Percentiles rank a stretch among this genome's conserved stretches.
phyloP scores from a whole-genome alignment of 1,140 invertebrate genomes.

The Hylaeus anthracinus region DNA sequence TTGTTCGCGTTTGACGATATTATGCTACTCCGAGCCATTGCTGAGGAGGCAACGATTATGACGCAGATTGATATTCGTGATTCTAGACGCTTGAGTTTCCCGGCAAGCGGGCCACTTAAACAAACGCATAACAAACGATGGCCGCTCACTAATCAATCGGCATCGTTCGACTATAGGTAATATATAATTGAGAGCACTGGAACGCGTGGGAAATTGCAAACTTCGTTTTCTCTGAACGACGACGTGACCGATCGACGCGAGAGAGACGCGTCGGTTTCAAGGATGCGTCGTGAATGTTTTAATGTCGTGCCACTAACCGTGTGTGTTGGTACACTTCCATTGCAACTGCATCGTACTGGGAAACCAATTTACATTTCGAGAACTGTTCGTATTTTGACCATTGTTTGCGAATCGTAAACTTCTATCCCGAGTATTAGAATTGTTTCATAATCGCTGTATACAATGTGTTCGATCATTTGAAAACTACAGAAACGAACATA shows the following conservation, averaged over 20 bases:
- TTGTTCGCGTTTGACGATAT: constrained; percentile 1
- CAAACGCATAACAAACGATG: constrained; percentile 79
- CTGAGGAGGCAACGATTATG: constrained; percentile 41
- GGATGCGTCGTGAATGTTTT: constrained; percentile 56
- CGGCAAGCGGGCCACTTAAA: constrained; percentile 77
- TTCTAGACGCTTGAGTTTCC: constrained; percentile 80
- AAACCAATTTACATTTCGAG: not conserved
- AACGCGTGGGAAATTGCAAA: constrained; percentile 24
- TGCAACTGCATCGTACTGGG: constrained; percentile 43
- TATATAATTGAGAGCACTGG: constrained; percentile 52
- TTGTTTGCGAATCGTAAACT: no score
- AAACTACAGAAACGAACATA: no score
- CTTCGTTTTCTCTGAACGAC: not conserved
- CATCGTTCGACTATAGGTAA: constrained; percentile 80
- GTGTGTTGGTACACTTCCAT: constrained; percentile 24
- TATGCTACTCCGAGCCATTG: constrained; percentile 52
- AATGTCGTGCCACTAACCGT: constrained; percentile 62
- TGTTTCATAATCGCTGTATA: no score
- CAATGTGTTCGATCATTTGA: no score
- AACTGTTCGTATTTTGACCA: no score
- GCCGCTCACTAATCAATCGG: constrained; percentile 78
- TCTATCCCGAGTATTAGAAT: no score
- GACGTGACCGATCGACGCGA: constrained; percentile 3
- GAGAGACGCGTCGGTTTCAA: constrained; percentile 31
- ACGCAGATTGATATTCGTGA: constrained; percentile 66